Evolutionary conservation across 2,888 invertebrate species (phyloP).

Genomic region (Chironomus riparius): DNA sequence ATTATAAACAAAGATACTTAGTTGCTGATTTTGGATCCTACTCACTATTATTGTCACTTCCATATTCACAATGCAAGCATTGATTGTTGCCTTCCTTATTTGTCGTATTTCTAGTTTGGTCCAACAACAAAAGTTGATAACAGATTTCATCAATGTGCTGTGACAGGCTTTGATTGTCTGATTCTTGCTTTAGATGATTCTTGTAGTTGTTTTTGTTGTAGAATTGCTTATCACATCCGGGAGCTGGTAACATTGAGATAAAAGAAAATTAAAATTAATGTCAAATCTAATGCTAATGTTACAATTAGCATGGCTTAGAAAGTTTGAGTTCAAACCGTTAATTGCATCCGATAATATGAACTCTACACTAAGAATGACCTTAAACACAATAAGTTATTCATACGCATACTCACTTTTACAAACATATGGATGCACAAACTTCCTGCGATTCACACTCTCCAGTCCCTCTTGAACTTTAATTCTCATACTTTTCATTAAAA

Average conservation of each 20-base stretch:
- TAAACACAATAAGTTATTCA: no score
- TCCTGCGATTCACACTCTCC: not conserved
- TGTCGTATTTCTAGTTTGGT: not conserved
- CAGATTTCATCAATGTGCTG: not conserved
- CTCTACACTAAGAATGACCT: no score
- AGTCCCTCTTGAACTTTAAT: not conserved
- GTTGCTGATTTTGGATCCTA: not conserved
- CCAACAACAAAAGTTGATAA: not conserved
- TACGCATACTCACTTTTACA: not conserved
- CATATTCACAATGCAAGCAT: not conserved
- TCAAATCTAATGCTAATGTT: no score
- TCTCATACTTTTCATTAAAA: not conserved
- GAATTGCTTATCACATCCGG: not conserved
- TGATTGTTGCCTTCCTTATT: not conserved
- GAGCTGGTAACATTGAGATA: not conserved
- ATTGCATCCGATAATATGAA: no score
- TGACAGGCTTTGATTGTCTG: not conserved
- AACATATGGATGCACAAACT: not conserved
- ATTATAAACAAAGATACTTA: no score
- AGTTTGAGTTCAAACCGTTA: no score
- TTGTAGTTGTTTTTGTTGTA: not conserved
- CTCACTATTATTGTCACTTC: not conserved
- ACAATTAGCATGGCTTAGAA: no score
- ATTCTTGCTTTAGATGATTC: not conserved
- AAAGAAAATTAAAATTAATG: not conserved